Conservation (phyloP, 2,797 vertebrate genomes). For the Acrossocheilus wenchowensis region DNA sequence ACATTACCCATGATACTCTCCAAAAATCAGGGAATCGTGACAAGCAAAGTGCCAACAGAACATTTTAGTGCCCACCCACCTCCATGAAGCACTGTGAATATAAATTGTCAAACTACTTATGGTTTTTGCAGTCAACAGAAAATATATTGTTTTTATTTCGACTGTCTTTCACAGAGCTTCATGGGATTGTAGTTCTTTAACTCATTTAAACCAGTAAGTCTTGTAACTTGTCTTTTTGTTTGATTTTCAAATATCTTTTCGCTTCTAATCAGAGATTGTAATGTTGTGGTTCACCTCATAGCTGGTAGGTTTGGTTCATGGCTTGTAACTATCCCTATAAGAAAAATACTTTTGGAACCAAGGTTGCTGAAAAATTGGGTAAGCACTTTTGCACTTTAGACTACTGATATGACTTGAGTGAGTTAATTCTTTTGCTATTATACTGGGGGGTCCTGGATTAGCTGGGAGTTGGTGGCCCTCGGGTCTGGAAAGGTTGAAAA, state of each 20-base stretch:
- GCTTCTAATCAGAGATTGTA: too few species aligned
- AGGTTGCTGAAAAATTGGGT: not conserved
- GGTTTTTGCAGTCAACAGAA: not conserved
- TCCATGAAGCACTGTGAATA: not conserved
- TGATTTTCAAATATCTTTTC: too few species aligned
- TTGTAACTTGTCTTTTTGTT: too few species aligned
- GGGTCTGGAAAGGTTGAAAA: not conserved
- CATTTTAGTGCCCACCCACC: not conserved
- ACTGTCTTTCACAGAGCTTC: not conserved
- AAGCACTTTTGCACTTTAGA: not conserved
- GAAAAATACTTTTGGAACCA: not conserved
- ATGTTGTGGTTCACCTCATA: not conserved
- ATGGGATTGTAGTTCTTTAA: not conserved
- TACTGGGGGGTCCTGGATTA: not conserved
- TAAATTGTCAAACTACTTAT: not conserved
- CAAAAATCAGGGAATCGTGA: not conserved
- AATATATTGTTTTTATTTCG: not conserved
- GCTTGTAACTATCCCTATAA: not conserved
- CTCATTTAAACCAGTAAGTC: not conserved
- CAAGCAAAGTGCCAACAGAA: not conserved
- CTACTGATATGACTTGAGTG: not conserved
- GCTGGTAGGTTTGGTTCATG: not conserved
- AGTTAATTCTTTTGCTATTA: not conserved
- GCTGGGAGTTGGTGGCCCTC: not conserved
- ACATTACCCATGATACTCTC: not conserved